Conservation (phyloP, 2,797 vertebrate genomes). For the Euphonia xanthogaster region DNA sequence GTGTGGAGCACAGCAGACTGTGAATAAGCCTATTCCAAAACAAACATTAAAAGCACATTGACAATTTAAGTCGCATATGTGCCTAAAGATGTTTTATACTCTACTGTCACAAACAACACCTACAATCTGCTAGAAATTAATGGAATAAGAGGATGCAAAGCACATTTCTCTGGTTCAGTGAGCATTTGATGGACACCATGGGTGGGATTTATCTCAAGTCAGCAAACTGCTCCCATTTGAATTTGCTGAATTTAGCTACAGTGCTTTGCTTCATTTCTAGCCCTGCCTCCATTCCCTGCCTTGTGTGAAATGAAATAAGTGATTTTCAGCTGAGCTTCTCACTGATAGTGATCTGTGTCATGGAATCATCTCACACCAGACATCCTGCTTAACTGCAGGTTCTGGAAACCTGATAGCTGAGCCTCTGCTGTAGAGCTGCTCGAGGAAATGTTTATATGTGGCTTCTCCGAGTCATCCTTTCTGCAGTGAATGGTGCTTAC, state of each 20-base stretch:
- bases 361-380: conserved; percentile 16
- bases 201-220: neutral
- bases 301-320: conserved; percentile 11
- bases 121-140: conserved; percentile 9
- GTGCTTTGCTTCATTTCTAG: neutral
- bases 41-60: neutral
- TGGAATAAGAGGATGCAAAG: neutral
- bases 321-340: conserved; percentile 60
- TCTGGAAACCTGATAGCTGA: conserved; percentile 49
- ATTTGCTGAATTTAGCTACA: conserved; percentile 17
- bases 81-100: neutral
- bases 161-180: neutral
- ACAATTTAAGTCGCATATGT: neutral
- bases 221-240: conserved; percentile 12
- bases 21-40: neutral
- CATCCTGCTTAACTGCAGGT: conserved; percentile 32
- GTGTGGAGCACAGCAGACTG: neutral
- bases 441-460: neutral
- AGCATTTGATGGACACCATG: neutral
- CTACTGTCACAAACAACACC: neutral
- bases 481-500: neutral
- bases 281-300: neutral
- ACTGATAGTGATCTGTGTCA: conserved; percentile 18
- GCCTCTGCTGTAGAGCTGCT: neutral
- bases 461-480: conserved; percentile 34